A percentile compares a stretch with the other conserved stretches of the same genome.
Evolutionary conservation across 2,888 invertebrate species (phyloP).

Genomic region (Idaea biselata): DNA sequence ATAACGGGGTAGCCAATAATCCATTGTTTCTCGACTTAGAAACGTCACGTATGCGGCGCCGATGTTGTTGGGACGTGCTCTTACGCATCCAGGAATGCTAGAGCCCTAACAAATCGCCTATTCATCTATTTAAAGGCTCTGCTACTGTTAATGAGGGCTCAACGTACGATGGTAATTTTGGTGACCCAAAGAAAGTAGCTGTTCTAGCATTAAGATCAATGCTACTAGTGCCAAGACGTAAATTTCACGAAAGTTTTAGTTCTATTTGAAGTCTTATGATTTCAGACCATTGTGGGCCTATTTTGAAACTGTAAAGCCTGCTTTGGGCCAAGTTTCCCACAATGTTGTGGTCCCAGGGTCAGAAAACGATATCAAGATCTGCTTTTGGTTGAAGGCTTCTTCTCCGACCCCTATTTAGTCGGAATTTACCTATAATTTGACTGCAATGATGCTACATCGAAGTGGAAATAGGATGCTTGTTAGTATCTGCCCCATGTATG

Average conservation of each 20-base stretch:
- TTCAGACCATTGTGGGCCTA: not conserved
- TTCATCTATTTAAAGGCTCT: conserved; percentile 25
- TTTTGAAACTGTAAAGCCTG: too few species aligned
- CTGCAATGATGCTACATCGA: too few species aligned
- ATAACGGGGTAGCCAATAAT: conserved; percentile 58
- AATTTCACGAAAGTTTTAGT: not conserved
- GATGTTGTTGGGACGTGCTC: conserved; percentile 70
- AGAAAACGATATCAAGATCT: too few species aligned
- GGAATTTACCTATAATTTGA: too few species aligned
- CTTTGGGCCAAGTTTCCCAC: too few species aligned
- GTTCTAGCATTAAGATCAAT: conserved; percentile 55
- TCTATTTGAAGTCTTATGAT: not conserved
- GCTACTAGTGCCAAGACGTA: conserved; percentile 36
- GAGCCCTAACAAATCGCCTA: conserved; percentile 44
- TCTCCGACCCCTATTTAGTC: too few species aligned
- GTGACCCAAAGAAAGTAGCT: conserved; percentile 70
- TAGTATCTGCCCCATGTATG: too few species aligned
- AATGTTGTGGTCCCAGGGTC: too few species aligned
- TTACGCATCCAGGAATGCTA: conserved; percentile 51
- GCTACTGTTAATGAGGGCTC: conserved; percentile 43
- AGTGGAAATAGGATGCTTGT: too few species aligned
- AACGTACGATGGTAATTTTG: conserved; percentile 51
- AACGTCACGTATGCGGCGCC: conserved; percentile 74
- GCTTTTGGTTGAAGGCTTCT: too few species aligned
- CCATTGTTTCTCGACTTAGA: conserved; percentile 68